Evolutionary conservation across 2,797 vertebrate genomes (phyloP).

Genomic region (Epinephelus malabaricus): DNA sequence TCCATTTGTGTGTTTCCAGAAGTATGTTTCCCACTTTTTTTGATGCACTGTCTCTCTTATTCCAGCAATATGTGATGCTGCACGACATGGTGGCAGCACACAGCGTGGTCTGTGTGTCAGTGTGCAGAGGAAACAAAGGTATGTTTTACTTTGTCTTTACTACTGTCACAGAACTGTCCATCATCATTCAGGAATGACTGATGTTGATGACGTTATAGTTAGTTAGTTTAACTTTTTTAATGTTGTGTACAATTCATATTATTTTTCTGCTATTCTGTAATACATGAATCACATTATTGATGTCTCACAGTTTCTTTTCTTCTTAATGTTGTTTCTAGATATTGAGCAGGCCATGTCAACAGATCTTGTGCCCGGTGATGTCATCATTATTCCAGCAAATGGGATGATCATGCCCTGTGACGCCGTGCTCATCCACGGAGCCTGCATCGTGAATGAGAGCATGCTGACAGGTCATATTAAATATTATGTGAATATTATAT

Average conservation of each 20-base stretch:
- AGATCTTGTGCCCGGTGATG: conserved; percentile 95
- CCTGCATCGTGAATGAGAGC: conserved; percentile 98
- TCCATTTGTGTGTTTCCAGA: neutral
- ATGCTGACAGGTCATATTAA: conserved; percentile 93
- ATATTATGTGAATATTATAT: neutral
- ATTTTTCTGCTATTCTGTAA: neutral
- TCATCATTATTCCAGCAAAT: conserved; percentile 93
- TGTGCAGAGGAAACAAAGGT: conserved; percentile 91
- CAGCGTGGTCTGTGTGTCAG: conserved; percentile 92
- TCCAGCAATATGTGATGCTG: conserved; percentile 96
- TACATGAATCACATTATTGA: neutral
- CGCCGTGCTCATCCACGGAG: conserved; percentile 92
- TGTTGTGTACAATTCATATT: neutral
- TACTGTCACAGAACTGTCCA: neutral
- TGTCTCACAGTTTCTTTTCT: neutral
- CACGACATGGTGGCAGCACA: conserved; percentile 96
- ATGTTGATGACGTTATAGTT: neutral
- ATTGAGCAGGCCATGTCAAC: conserved; percentile 94
- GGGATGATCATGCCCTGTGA: conserved; percentile 98
- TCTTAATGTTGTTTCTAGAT: conserved; percentile 77
- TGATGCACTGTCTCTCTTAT: conserved; percentile 23
- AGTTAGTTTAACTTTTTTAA: neutral
- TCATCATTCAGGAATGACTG: neutral
- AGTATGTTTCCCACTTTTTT: neutral
- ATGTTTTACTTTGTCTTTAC: conserved; percentile 40